These are phyloP conservation scores for Semnornis frantzii DNA, from an alignment of 2,113 vertebrate species.

Conservation along the genomic window DNA sequence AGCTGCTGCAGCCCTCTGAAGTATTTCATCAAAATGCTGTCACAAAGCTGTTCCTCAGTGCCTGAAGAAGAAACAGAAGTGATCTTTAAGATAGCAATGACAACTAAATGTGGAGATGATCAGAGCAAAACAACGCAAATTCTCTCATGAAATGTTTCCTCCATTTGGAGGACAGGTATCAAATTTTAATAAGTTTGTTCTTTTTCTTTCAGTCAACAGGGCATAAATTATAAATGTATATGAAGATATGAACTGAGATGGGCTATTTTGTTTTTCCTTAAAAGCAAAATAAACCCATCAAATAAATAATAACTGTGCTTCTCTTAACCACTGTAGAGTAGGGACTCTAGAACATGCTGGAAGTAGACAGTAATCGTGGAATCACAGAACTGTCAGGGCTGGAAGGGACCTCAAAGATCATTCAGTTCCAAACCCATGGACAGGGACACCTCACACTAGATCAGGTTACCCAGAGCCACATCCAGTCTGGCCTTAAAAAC, in stretches of 20 bases:
- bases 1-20: no score
- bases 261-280: background rate
- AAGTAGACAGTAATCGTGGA: background rate
- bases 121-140: slow-evolving; percentile 32
- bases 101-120: slow-evolving; percentile 34
- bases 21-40: no score
- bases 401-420: no score
- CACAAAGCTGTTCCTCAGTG: background rate
- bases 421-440: no score
- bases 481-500: no score
- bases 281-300: background rate
- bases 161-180: slow-evolving; percentile 30
- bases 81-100: slow-evolving; percentile 28
- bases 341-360: background rate
- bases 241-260: background rate
- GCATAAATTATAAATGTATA: slow-evolving; percentile 46
- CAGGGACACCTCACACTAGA: no score
- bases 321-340: background rate
- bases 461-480: no score
- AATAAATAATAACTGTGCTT: background rate
- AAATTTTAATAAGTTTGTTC: slow-evolving; percentile 64
- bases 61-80: slow-evolving; percentile 1
- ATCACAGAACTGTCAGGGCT: no score
- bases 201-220: slow-evolving; percentile 44
- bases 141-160: slow-evolving; percentile 22